A percentile compares a stretch with the other conserved stretches of the same genome.
Conservation (phyloP, 1,140 invertebrate species). For the Leptopilina boulardi region DNA sequence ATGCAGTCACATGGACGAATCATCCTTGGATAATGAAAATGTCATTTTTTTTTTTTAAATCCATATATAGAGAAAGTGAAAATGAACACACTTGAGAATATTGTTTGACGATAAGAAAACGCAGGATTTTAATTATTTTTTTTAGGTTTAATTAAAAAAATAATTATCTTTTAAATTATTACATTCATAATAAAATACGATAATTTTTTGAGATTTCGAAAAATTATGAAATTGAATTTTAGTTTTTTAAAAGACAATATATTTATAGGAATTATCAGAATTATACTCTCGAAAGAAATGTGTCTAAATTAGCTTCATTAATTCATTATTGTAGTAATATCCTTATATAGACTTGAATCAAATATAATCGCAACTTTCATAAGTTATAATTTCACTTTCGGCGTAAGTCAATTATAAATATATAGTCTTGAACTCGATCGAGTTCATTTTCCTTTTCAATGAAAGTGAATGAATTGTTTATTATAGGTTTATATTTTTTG, state of each 20-base stretch:
- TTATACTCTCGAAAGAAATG: no score
- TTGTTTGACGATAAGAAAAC: not conserved
- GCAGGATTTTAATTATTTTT: not conserved
- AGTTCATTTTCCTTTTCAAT: conserved; percentile 37
- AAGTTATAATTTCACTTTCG: conserved; percentile 30
- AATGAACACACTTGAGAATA: not conserved
- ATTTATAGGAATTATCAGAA: no score
- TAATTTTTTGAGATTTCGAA: no score
- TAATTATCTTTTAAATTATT: not conserved
- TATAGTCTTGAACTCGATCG: not conserved
- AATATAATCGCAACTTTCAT: conserved; percentile 3
- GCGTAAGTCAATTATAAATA: not conserved
- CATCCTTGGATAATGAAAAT: not conserved
- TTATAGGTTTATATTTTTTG: not conserved
- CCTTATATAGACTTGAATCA: not conserved
- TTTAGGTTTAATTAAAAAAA: not conserved
- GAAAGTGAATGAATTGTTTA: conserved; percentile 36
- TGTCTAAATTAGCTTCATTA: no score
- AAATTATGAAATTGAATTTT: no score
- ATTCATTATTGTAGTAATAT: not conserved
- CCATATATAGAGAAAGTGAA: not conserved
- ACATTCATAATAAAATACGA: no score
- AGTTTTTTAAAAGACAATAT: no score
- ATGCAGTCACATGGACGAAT: conserved; percentile 13
- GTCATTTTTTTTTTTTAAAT: not conserved